Evolutionary conservation across 2,113 vertebrate genomes (phyloP).

Genomic region (Patagioenas fasciata): DNA sequence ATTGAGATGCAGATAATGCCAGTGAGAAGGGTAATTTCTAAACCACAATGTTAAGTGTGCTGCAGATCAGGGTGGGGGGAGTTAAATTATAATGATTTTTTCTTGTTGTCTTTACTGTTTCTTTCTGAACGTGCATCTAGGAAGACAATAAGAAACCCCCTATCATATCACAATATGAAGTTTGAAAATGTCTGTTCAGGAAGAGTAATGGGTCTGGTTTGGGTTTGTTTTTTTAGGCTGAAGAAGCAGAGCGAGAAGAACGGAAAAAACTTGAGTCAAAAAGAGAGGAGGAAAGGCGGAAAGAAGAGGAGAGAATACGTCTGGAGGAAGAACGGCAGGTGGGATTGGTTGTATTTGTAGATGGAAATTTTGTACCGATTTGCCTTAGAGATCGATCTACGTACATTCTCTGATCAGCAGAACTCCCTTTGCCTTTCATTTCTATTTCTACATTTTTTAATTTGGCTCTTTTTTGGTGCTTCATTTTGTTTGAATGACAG

Average conservation of each 20-base stretch:
- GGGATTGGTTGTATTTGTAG: neutral
- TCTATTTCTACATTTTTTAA: neutral
- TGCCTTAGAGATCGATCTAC: neutral
- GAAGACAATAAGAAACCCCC: neutral
- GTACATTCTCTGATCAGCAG: neutral
- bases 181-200: neutral
- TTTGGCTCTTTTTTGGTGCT: neutral
- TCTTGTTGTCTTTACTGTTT: neutral
- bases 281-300: slow-evolving; percentile 86
- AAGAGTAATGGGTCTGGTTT: neutral
- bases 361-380: neutral
- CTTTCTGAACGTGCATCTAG: neutral
- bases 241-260: slow-evolving; percentile 92
- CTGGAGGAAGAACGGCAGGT: slow-evolving; percentile 83
- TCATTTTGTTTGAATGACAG: neutral
- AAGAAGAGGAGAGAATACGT: slow-evolving; percentile 86
- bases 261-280: slow-evolving; percentile 86
- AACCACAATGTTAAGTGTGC: neutral
- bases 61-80: neutral
- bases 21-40: neutral
- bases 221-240: slow-evolving; percentile 75
- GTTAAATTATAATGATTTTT: neutral
- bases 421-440: neutral
- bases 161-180: neutral
- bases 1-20: neutral